Conservation (phyloP, 2,888 invertebrate genomes). For the Pyrocoelia pectoralis region DNA sequence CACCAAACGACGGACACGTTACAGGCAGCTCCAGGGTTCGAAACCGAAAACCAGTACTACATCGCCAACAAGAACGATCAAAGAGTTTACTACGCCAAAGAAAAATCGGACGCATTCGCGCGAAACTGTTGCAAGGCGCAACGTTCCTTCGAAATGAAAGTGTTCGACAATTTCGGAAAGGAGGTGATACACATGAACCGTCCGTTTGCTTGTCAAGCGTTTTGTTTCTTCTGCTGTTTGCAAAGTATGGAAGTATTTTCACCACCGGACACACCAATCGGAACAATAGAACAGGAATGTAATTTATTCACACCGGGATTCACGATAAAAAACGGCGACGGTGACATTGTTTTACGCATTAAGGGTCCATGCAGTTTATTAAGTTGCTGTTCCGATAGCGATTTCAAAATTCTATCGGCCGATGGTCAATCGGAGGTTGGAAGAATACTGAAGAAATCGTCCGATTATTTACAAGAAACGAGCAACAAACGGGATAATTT, state of each 20-base stretch:
- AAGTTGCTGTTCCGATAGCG: conserved; percentile 81
- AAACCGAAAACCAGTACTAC: conserved; percentile 89
- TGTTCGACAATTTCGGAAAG: conserved; percentile 80
- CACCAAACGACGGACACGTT: conserved; percentile 73
- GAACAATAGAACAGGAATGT: conserved; percentile 80
- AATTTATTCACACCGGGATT: conserved; percentile 77
- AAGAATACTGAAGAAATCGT: conserved; percentile 89
- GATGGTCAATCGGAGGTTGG: conserved; percentile 83
- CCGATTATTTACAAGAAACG: conserved; percentile 79
- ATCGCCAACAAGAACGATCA: conserved; percentile 81
- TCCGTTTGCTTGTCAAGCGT: conserved; percentile 81
- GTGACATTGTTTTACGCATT: conserved; percentile 77
- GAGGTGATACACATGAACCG: conserved; percentile 88
- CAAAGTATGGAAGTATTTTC: conserved; percentile 80
- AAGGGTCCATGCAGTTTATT: conserved; percentile 84
- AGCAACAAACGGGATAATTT: conserved; percentile 90
- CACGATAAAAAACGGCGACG: conserved; percentile 75
- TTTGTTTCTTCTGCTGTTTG: conserved; percentile 87
- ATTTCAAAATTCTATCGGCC: conserved; percentile 80
- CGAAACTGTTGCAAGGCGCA: conserved; percentile 83
- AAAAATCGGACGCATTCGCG: conserved; percentile 85
- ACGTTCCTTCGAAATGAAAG: conserved; percentile 87
- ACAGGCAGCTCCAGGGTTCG: conserved; percentile 74
- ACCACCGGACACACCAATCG: conserved; percentile 75
- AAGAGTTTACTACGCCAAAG: conserved; percentile 80